phyloP scores from a whole-genome alignment of 2,888 invertebrate genomes.

The Sericinus montela region DNA sequence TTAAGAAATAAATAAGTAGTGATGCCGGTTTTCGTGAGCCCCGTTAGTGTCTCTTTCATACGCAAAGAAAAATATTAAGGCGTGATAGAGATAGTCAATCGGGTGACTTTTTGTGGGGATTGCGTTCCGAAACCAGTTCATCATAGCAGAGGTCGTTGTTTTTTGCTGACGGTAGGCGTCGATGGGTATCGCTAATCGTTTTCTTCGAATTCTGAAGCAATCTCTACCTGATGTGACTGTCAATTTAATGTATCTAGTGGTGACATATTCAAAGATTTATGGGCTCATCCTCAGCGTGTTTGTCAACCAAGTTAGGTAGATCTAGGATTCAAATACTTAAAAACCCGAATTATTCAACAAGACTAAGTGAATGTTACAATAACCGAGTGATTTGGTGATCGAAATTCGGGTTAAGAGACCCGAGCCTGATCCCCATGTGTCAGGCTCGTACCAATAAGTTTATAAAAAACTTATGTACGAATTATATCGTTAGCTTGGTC shows the following conservation, averaged over 20 bases:
- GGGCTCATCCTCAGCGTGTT: no score
- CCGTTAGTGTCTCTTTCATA: conserved; percentile 33
- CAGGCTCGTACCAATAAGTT: no score
- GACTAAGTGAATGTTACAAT: no score
- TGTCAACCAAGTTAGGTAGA: no score
- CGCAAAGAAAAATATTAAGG: conserved; percentile 11
- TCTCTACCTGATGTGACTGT: conserved; percentile 20
- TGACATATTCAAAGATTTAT: no score
- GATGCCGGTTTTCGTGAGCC: conserved; percentile 46
- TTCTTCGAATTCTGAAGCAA: conserved; percentile 51
- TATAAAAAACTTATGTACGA: no score
- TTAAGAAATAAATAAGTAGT: conserved; percentile 74
- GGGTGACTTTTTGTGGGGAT: conserved; percentile 23
- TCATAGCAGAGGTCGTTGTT: conserved; percentile 53
- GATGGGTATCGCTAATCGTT: conserved; percentile 55
- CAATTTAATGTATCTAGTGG: conserved; percentile 5
- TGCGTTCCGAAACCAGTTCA: conserved; percentile 67
- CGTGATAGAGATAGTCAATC: conserved; percentile 38
- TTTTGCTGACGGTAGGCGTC: conserved; percentile 61
- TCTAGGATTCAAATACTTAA: no score
- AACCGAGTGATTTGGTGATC: no score
- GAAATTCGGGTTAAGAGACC: no score
- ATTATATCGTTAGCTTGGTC: no score
- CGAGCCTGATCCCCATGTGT: no score
- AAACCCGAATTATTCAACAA: no score